Conservation (phyloP, 2,888 invertebrate species). For the Morpho achilles region DNA sequence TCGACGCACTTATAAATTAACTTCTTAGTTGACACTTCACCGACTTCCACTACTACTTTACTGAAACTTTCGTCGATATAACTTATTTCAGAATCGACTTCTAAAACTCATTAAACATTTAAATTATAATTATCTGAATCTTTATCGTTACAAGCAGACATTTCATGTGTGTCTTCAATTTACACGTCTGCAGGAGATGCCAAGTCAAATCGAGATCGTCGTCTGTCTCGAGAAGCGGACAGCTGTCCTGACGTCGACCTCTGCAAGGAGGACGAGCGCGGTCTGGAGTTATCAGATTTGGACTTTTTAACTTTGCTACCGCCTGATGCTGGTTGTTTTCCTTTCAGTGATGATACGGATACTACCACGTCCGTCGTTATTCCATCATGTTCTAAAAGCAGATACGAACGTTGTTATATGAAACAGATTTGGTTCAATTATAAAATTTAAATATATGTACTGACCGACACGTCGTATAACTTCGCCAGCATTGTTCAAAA, state of each 20-base stretch:
- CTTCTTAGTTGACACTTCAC: too few relatives aligned
- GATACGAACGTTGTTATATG: not conserved
- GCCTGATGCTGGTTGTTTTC: conserved; percentile 71
- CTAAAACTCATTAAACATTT: not conserved
- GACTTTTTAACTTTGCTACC: conserved; percentile 72
- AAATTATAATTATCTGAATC: conserved; percentile 7
- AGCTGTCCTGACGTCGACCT: conserved; percentile 67
- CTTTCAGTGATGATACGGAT: conserved; percentile 67
- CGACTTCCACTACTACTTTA: not conserved
- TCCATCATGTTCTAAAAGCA: conserved; percentile 57
- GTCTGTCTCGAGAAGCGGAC: conserved; percentile 55
- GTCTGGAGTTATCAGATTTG: conserved; percentile 60
- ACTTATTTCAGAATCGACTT: not conserved
- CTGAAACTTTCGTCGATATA: not conserved
- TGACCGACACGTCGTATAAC: conserved; percentile 70
- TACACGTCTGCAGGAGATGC: conserved; percentile 63
- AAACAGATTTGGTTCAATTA: not conserved
- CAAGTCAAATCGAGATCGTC: conserved; percentile 64
- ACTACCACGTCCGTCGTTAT: conserved; percentile 61
- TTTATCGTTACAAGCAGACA: conserved; percentile 23
- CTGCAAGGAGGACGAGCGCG: conserved; percentile 65
- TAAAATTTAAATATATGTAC: conserved; percentile 15
- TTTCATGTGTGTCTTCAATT: conserved; percentile 27
- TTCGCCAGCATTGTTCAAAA: conserved; percentile 74
- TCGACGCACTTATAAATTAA: not conserved